Evolutionary conservation across 2,888 invertebrate species (phyloP).

Genomic region (Caenorhabditis imperialis): DNA sequence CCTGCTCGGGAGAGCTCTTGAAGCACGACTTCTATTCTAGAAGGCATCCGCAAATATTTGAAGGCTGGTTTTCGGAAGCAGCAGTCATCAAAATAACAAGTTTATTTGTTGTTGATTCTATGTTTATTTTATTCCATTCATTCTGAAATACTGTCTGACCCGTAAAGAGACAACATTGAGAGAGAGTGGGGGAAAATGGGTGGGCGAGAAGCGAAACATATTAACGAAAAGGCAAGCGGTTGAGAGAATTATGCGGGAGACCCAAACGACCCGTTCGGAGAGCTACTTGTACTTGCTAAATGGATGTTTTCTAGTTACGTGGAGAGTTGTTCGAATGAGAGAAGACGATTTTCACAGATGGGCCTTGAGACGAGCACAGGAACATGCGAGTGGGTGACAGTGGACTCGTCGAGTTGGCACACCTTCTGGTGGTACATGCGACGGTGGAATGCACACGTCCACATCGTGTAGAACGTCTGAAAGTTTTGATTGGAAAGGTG

Average conservation of each 20-base stretch:
- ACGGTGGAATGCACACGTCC: conserved; percentile 36
- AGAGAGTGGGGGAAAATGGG: conserved; percentile 17
- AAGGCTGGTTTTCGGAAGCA: conserved; percentile 34
- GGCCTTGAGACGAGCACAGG: conserved; percentile 27
- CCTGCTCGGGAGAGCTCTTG: conserved; percentile 44
- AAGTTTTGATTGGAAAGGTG: not conserved
- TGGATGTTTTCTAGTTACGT: no score
- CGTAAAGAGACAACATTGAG: conserved; percentile 1
- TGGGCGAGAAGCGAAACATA: conserved; percentile 1
- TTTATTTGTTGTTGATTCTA: not conserved
- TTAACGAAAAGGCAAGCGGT: conserved; percentile 17
- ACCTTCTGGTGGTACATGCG: conserved; percentile 37
- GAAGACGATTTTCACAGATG: conserved; percentile 15
- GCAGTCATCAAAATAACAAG: conserved; percentile 37
- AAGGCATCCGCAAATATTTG: conserved; percentile 38
- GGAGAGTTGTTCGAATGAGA: conserved; percentile 31
- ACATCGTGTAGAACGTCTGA: conserved; percentile 41
- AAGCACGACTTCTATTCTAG: conserved; percentile 48
- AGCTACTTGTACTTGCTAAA: no score
- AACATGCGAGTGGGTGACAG: conserved; percentile 22
- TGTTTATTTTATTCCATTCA: no score
- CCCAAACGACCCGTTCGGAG: no score
- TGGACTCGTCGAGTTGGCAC: conserved; percentile 34
- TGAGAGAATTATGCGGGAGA: conserved; percentile 4
- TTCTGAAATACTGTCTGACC: no score